phyloP scores from a whole-genome alignment of 2,888 invertebrate genomes.

The Nomada goodeniana region DNA sequence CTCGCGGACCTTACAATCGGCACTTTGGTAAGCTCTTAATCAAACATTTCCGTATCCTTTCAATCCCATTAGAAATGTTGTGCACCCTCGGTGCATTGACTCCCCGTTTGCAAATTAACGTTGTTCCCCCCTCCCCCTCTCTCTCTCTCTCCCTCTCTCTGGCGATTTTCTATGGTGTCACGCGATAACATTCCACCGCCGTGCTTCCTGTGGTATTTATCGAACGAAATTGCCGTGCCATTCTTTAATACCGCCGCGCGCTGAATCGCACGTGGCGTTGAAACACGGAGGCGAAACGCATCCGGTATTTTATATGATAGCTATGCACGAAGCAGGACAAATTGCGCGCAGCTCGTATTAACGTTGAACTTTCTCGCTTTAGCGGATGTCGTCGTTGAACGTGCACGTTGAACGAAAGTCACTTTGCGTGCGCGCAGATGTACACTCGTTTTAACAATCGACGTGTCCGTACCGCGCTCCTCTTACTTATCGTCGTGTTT shows the following conservation, averaged over 20 bases:
- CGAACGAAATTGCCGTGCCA: conserved; percentile 8
- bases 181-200: not conserved
- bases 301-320: conserved; percentile 47
- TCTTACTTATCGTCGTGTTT: no score
- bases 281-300: conserved; percentile 35
- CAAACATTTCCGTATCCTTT: not conserved
- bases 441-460: not conserved
- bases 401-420: not conserved
- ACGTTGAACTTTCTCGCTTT: conserved; percentile 43
- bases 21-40: conserved; percentile 38
- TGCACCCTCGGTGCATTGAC: not conserved
- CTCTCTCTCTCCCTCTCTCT: no score
- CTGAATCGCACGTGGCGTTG: conserved; percentile 51
- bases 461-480: no score
- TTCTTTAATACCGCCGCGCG: conserved; percentile 5
- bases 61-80: not conserved
- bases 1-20: conserved; percentile 21
- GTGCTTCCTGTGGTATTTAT: conserved; percentile 11
- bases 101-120: not conserved
- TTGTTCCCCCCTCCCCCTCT: not conserved
- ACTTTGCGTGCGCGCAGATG: not conserved
- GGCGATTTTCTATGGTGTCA: not conserved
- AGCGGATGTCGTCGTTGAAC: conserved; percentile 38
- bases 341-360: conserved; percentile 35
- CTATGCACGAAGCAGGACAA: conserved; percentile 22